phyloP scores from a whole-genome alignment of 35 echinoderm and acorn worm species.

The Stichopus chloronotus region DNA sequence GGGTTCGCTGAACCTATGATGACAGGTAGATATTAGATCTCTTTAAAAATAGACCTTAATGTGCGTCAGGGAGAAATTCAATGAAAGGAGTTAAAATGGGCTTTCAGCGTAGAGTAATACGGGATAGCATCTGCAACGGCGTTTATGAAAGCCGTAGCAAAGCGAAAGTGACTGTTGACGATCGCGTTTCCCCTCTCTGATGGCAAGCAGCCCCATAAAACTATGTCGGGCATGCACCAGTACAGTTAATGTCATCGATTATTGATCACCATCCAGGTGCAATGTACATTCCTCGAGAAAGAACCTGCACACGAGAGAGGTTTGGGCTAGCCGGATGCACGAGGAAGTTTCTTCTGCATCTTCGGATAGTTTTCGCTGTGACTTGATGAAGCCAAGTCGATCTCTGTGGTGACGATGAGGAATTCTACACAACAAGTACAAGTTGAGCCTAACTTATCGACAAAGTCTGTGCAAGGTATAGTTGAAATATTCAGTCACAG shows the following conservation, averaged over 20 bases:
- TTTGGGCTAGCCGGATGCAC: too few relatives aligned
- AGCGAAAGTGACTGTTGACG: slow-evolving; percentile 40
- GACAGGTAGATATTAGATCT: background rate
- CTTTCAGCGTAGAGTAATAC: slow-evolving; percentile 20
- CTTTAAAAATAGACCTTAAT: slow-evolving; percentile 11
- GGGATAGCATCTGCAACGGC: slow-evolving; percentile 4
- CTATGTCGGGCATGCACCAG: slow-evolving; percentile 31
- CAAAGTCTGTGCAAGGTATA: too few relatives aligned
- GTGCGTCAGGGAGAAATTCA: slow-evolving; percentile 23
- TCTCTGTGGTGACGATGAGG: too few relatives aligned
- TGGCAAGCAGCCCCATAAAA: slow-evolving; percentile 41
- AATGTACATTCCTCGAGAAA: slow-evolving; percentile 21
- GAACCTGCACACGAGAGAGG: too few relatives aligned
- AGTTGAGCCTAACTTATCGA: too few relatives aligned
- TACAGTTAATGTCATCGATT: slow-evolving; percentile 44
- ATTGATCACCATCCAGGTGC: slow-evolving; percentile 50
- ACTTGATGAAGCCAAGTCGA: too few relatives aligned
- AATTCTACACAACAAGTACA: too few relatives aligned
- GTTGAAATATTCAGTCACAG: too few relatives aligned
- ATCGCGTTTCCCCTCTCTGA: slow-evolving; percentile 33
- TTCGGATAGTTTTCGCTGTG: too few relatives aligned
- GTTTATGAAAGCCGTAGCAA: slow-evolving; percentile 45
- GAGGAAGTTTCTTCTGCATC: too few relatives aligned
- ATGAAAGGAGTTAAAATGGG: slow-evolving; percentile 27
- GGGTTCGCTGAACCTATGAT: background rate